These are phyloP conservation scores for Tragelaphus imberbis DNA, from an alignment of 2,113 vertebrate species.

Conservation along the genomic window DNA sequence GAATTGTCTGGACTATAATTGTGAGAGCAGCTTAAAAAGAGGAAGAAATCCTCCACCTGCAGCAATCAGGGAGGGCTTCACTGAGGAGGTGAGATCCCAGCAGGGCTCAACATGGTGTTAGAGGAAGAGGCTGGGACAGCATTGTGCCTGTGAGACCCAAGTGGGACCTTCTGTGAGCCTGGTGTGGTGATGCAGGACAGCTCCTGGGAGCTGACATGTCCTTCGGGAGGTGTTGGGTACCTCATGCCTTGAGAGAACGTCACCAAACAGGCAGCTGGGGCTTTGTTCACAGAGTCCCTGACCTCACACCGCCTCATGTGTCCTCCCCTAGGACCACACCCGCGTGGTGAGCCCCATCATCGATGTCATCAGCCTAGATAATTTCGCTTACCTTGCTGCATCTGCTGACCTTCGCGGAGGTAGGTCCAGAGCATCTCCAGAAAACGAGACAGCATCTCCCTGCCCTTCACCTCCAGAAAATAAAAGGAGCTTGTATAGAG, in stretches of 20 bases:
- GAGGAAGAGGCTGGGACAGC: neutral
- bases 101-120: neutral
- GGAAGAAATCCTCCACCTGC: neutral
- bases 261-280: neutral
- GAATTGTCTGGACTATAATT: neutral
- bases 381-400: slow-evolving; percentile 97
- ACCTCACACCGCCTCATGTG: neutral
- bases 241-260: neutral
- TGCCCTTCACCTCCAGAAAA: neutral
- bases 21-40: neutral
- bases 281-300: neutral
- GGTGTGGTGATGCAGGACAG: neutral
- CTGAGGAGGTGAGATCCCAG: neutral
- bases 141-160: neutral
- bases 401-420: slow-evolving; percentile 98
- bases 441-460: neutral
- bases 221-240: neutral
- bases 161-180: neutral
- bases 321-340: slow-evolving; percentile 89
- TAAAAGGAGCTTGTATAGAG: neutral
- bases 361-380: slow-evolving; percentile 99
- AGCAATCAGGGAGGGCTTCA: neutral
- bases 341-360: slow-evolving; percentile 98
- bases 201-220: neutral
- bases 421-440: slow-evolving; percentile 70